Evolutionary conservation across 2,113 vertebrate genomes (phyloP).

Genomic region (Zeus faber): DNA sequence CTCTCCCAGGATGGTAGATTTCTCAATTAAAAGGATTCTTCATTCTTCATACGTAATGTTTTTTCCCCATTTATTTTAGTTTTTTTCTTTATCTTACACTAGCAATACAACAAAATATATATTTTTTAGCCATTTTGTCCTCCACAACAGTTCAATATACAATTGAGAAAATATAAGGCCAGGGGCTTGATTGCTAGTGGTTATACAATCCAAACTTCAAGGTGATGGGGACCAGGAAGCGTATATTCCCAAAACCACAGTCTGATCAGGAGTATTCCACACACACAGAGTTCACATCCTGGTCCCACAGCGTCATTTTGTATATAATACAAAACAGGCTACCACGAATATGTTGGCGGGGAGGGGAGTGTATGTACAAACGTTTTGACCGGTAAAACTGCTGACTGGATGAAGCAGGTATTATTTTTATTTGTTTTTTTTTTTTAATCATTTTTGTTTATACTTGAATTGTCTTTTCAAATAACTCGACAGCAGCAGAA

Average conservation of each 20-base stretch:
- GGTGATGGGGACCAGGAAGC: constrained; percentile 85
- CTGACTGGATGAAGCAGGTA: constrained; percentile 86
- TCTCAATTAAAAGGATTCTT: constrained; percentile 88
- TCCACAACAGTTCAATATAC: constrained; percentile 96
- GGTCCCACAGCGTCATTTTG: constrained; percentile 84
- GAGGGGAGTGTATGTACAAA: constrained; percentile 97
- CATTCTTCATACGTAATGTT: constrained; percentile 88
- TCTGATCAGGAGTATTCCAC: constrained; percentile 88
- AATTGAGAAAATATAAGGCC: constrained; percentile 99
- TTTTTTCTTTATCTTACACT: constrained; percentile 88
- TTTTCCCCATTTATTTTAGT: constrained; percentile 83
- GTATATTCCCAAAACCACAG: constrained; percentile 83
- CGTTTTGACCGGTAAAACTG: constrained; percentile 80
- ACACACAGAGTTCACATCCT: constrained; percentile 84
- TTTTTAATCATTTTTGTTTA: constrained; percentile 63
- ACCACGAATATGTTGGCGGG: constrained; percentile 81
- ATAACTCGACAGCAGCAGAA: constrained; percentile 91
- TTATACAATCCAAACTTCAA: constrained; percentile 93
- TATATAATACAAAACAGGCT: constrained; percentile 95
- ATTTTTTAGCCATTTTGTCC: constrained; percentile 95
- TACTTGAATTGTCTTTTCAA: constrained; percentile 72
- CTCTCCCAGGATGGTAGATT: constrained; percentile 88
- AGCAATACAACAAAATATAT: constrained; percentile 99
- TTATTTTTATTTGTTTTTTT: constrained; percentile 63
- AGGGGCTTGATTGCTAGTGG: constrained; percentile 99